These are phyloP conservation scores for Gonocerus acuteangulatus DNA, from an alignment of 2,888 invertebrate species.

Conservation along the genomic window DNA sequence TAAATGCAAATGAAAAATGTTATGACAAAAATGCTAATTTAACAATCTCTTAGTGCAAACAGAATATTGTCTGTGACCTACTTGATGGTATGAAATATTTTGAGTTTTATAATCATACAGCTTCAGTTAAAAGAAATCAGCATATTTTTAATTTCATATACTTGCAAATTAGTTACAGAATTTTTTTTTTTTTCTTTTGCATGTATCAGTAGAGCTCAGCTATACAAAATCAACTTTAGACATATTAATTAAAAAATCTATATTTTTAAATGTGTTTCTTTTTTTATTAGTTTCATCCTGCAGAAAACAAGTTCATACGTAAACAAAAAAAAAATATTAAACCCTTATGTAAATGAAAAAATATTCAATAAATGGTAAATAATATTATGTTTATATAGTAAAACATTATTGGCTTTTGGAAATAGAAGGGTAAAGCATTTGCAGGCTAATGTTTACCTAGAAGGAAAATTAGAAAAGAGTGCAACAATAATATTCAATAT, in stretches of 20 bases:
- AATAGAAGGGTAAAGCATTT: neutral
- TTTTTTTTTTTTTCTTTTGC: neutral
- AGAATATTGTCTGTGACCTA: neutral
- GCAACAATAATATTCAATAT: conserved; percentile 19
- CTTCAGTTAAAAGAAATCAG: neutral
- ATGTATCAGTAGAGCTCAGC: neutral
- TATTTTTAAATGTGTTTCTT: conserved; percentile 1
- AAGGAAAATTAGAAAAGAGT: conserved; percentile 1
- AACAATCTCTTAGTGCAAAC: neutral
- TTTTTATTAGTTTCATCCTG: neutral
- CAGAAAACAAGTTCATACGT: neutral
- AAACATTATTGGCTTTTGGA: neutral
- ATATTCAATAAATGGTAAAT: neutral
- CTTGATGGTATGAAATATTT: neutral
- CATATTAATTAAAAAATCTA: neutral
- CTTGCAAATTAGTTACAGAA: too few relatives aligned
- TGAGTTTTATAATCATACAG: neutral
- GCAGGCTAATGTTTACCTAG: neutral
- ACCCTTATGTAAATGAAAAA: neutral
- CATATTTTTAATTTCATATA: neutral
- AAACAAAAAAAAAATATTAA: neutral
- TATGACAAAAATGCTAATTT: neutral
- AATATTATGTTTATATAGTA: neutral
- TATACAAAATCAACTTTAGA: neutral
- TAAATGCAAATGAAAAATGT: neutral